Conservation (phyloP, 1,140 invertebrate species). For the Rhopalosiphum padi region DNA sequence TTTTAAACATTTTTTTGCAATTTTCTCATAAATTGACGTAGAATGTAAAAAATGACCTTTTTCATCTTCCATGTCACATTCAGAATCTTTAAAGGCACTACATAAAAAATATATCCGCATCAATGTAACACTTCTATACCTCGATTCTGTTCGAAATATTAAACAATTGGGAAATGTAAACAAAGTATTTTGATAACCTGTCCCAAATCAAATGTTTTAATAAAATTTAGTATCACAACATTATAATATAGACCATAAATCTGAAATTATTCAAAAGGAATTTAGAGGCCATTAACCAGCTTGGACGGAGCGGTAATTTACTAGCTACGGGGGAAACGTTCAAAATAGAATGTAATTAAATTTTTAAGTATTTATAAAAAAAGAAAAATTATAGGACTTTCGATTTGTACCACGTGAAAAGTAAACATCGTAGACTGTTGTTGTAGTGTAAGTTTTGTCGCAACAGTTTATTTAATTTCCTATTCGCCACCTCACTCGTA, state of each 20-base stretch:
- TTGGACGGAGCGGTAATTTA: neutral
- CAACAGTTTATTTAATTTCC: conserved; percentile 2
- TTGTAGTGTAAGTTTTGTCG: neutral
- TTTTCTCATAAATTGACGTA: neutral
- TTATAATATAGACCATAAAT: neutral
- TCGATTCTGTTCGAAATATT: neutral
- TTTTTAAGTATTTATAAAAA: neutral
- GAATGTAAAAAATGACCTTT: neutral
- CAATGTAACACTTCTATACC: neutral
- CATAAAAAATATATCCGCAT: neutral
- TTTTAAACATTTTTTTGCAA: neutral
- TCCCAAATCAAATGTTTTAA: neutral
- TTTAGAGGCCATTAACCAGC: neutral
- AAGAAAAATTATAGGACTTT: neutral
- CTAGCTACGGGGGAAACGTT: neutral
- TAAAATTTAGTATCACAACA: neutral
- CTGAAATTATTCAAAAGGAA: neutral
- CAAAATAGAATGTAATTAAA: neutral
- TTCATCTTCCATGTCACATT: neutral
- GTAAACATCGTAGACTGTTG: neutral
- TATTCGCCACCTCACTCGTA: neutral
- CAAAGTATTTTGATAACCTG: neutral
- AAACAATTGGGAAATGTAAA: too few species aligned
- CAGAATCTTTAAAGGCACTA: neutral
- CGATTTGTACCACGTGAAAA: neutral